phyloP scores from a whole-genome alignment of 2,113 vertebrate genomes.

The Lipotes vexillifer region DNA sequence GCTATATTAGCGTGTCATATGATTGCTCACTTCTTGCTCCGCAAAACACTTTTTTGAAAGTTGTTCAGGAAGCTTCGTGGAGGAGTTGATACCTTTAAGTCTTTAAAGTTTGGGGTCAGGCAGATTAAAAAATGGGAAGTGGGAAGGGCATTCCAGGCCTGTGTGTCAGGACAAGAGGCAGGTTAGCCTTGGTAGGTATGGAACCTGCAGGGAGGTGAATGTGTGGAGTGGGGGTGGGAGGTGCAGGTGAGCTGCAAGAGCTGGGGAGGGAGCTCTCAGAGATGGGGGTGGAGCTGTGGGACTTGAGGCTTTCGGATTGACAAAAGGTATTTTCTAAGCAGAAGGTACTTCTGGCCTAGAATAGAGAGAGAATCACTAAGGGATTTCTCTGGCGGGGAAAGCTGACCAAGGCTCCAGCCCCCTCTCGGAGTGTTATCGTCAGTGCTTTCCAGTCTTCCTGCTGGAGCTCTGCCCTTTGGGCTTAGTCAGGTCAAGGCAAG shows the following conservation, averaged over 20 bases:
- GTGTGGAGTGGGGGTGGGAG: not conserved
- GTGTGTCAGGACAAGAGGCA: not conserved
- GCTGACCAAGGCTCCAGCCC: not conserved
- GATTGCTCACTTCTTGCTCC: not conserved
- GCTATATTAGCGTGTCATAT: not conserved
- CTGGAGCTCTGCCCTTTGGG: not conserved
- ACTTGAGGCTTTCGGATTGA: not conserved
- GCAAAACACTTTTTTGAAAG: not conserved
- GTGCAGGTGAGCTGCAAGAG: not conserved
- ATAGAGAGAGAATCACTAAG: not conserved
- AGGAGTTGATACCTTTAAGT: not conserved
- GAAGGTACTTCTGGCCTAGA: not conserved
- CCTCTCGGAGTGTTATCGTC: rapidly evolving
- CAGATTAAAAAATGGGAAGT: not conserved
- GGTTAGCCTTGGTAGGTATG: not conserved
- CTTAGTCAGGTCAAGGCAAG: not conserved
- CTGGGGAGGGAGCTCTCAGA: no score
- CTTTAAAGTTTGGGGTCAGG: not conserved
- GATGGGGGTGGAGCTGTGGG: no score
- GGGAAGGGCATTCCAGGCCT: not conserved
- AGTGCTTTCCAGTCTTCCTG: not conserved
- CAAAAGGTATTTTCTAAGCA: not conserved
- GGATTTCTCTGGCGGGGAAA: not conserved
- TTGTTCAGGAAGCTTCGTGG: not conserved
- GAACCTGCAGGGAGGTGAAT: not conserved